Percentiles rank a stretch among this genome's conserved stretches.
Evolutionary conservation across 2,888 invertebrate species (phyloP).

Genomic region (Callyntrura guangdongensis): DNA sequence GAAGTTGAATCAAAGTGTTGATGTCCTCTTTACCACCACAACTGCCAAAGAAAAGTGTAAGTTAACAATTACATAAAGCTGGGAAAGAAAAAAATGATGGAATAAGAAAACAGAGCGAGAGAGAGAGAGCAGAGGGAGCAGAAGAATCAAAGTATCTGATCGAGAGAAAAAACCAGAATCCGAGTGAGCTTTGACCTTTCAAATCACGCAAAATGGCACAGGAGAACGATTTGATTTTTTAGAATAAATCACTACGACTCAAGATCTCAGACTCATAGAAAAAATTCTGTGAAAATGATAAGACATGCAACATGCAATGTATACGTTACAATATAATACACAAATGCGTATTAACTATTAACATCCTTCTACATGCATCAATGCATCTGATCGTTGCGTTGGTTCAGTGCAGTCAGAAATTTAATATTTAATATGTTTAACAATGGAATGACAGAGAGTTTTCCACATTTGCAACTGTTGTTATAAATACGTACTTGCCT

Average conservation of each 20-base stretch:
- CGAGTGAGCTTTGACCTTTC: constrained; percentile 63
- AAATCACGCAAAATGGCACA: constrained; percentile 36
- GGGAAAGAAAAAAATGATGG: neutral
- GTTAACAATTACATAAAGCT: neutral
- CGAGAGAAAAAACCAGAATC: constrained; percentile 51
- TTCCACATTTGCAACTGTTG: neutral
- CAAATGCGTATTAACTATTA: neutral
- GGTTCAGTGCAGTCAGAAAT: neutral
- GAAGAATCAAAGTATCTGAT: neutral
- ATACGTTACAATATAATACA: neutral
- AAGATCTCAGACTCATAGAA: neutral
- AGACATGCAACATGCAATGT: neutral
- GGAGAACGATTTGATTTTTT: constrained; percentile 2
- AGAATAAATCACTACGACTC: constrained; percentile 5
- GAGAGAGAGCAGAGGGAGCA: neutral
- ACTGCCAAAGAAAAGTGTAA: constrained; percentile 60
- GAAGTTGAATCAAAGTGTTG: neutral
- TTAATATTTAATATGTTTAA: neutral
- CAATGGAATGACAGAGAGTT: constrained; percentile 31
- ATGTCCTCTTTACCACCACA: neutral
- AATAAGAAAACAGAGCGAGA: neutral
- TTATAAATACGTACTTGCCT: constrained; percentile 11
- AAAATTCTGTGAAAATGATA: constrained; percentile 6
- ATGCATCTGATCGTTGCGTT: neutral
- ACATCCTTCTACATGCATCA: neutral